Percentiles rank a stretch among this genome's conserved stretches.
These are phyloP conservation scores for Ylistrum balloti DNA, from an alignment of 1,140 invertebrate species.

Conservation along the genomic window DNA sequence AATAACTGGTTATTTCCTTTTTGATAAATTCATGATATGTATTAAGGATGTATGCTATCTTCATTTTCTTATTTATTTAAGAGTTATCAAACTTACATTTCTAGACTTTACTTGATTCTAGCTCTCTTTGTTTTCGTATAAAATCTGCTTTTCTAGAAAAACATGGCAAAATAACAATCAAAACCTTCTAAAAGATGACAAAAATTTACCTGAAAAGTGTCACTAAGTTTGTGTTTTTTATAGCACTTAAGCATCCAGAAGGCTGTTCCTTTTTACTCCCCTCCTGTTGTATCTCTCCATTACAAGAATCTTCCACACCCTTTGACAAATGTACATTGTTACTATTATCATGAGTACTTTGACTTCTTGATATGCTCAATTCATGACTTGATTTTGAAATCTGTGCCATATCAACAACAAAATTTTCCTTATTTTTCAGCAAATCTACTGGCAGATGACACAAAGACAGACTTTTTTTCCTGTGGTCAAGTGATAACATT, in stretches of 20 bases:
- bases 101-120: too few relatives aligned
- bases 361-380: not conserved
- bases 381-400: slow-evolving; percentile 34
- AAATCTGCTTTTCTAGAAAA: too few relatives aligned
- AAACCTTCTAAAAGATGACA: not conserved
- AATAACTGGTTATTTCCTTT: too few relatives aligned
- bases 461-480: not conserved
- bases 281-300: not conserved
- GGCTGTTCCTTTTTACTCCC: slow-evolving; percentile 23
- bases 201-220: not conserved
- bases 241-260: not conserved
- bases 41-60: slow-evolving; percentile 43
- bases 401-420: not conserved
- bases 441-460: not conserved
- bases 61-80: too few relatives aligned
- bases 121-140: too few relatives aligned
- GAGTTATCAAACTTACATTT: too few relatives aligned
- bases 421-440: not conserved
- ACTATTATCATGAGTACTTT: not conserved
- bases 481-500: not conserved
- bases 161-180: too few relatives aligned
- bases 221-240: slow-evolving; percentile 35
- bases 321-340: not conserved
- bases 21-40: too few relatives aligned
- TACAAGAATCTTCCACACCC: not conserved